A percentile compares a stretch with the other conserved stretches of the same genome.
These are phyloP conservation scores for Agrochola macilenta DNA, from an alignment of 2,888 invertebrate species.

Conservation along the genomic window DNA sequence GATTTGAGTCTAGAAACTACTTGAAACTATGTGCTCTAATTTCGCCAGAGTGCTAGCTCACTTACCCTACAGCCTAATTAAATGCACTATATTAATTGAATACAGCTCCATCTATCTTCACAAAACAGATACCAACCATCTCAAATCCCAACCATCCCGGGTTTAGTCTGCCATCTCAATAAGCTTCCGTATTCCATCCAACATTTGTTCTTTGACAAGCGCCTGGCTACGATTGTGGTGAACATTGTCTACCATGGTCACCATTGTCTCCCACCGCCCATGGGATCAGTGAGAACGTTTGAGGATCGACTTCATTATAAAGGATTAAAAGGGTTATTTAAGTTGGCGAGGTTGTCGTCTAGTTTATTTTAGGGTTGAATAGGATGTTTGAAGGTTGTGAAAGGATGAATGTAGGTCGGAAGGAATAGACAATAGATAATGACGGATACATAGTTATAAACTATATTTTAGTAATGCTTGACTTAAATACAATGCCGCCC, in stretches of 20 bases:
- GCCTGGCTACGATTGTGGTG: slow-evolving; percentile 16
- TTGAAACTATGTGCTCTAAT: not conserved
- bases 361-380: slow-evolving; percentile 19
- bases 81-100: slow-evolving; percentile 10
- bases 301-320: slow-evolving; percentile 30
- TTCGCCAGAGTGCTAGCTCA: not conserved
- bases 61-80: not conserved
- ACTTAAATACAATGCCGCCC: too few relatives aligned
- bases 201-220: slow-evolving; percentile 41
- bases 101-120: not conserved
- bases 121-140: not conserved
- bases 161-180: slow-evolving; percentile 37
- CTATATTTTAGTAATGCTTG: not conserved
- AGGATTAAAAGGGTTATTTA: slow-evolving; percentile 40
- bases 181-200: slow-evolving; percentile 16
- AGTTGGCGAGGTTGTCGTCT: slow-evolving; percentile 31
- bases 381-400: slow-evolving; percentile 11
- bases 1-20: not conserved
- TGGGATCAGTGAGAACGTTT: slow-evolving; percentile 41
- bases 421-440: slow-evolving; percentile 1
- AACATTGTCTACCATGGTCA: slow-evolving; percentile 31
- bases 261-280: slow-evolving; percentile 31
- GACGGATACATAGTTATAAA: not conserved
- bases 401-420: not conserved
- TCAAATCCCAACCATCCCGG: slow-evolving; percentile 18